Evolutionary conservation across 2,888 invertebrate species (phyloP).

Genomic region (Pyrrhia umbra): DNA sequence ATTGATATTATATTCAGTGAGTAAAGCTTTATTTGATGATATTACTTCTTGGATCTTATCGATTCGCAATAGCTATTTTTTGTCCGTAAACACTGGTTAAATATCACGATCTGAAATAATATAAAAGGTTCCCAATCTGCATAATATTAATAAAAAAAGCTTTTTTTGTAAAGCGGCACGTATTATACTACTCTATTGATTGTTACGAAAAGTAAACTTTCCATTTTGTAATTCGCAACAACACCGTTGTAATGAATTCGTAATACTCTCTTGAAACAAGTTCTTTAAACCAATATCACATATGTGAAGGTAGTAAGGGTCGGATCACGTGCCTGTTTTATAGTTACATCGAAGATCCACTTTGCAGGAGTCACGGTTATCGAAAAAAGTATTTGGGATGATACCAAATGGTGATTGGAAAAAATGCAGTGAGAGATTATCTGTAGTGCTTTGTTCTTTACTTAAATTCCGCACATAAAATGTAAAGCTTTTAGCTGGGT

Average conservation of each 20-base stretch:
- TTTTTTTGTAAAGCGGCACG: background rate
- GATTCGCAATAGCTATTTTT: background rate
- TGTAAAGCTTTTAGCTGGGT: too few relatives aligned
- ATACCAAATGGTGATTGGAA: background rate
- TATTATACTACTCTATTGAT: background rate
- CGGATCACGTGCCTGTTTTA: constrained; percentile 44
- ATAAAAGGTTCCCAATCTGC: background rate
- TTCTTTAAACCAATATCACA: constrained; percentile 11
- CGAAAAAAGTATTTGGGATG: constrained; percentile 10
- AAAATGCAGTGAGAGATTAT: background rate
- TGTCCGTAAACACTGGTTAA: background rate
- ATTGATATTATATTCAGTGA: too few relatives aligned
- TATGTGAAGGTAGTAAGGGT: constrained; percentile 26
- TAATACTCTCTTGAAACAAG: constrained; percentile 15
- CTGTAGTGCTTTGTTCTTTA: background rate
- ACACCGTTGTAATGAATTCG: background rate
- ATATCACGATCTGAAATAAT: background rate
- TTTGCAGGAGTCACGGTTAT: constrained; percentile 17
- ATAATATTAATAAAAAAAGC: background rate
- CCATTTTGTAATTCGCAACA: background rate
- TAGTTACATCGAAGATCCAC: constrained; percentile 24
- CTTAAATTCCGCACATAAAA: too few relatives aligned
- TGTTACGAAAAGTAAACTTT: constrained; percentile 3
- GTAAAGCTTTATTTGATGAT: too few relatives aligned
- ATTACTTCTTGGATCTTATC: too few relatives aligned